A percentile compares a stretch with the other conserved stretches of the same genome.
Evolutionary conservation across 2,888 invertebrate genomes (phyloP).

Genomic region (Lottia scabra): DNA sequence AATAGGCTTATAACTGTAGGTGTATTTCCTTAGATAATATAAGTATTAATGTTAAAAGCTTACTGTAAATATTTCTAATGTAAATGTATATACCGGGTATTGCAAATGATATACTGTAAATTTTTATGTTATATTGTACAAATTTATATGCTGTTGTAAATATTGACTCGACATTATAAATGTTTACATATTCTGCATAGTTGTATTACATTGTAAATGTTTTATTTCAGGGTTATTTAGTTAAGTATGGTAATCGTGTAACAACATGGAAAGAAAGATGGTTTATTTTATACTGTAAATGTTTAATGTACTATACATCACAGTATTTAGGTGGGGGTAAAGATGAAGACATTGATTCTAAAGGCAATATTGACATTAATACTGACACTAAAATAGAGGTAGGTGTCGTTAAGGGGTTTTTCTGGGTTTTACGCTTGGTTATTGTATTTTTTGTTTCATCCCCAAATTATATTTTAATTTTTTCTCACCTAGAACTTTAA

Average conservation of each 20-base stretch:
- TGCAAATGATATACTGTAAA: too few species aligned
- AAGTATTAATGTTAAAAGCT: too few species aligned
- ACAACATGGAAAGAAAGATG: constrained; percentile 84
- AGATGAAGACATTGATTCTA: constrained; percentile 77
- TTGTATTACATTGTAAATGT: background rate
- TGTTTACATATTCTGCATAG: too few species aligned
- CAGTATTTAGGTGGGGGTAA: background rate
- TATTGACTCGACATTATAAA: too few species aligned
- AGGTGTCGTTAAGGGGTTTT: background rate
- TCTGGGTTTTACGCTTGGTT: too few species aligned
- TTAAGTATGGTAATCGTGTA: constrained; percentile 81
- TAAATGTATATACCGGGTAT: too few species aligned
- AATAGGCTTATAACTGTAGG: too few species aligned
- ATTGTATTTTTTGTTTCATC: background rate
- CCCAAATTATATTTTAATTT: background rate
- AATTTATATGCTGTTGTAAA: too few species aligned
- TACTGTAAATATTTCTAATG: too few species aligned
- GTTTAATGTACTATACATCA: constrained; percentile 79
- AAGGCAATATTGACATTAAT: constrained; percentile 78
- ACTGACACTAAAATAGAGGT: constrained; percentile 63
- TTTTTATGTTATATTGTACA: too few species aligned
- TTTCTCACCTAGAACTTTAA: background rate
- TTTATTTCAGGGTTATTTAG: constrained; percentile 76
- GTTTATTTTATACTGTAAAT: constrained; percentile 83
- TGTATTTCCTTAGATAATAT: too few species aligned